Percentiles rank a stretch among this genome's conserved stretches.
phyloP scores from a whole-genome alignment of 2,113 vertebrate genomes.

The Phaethon lepturus region DNA sequence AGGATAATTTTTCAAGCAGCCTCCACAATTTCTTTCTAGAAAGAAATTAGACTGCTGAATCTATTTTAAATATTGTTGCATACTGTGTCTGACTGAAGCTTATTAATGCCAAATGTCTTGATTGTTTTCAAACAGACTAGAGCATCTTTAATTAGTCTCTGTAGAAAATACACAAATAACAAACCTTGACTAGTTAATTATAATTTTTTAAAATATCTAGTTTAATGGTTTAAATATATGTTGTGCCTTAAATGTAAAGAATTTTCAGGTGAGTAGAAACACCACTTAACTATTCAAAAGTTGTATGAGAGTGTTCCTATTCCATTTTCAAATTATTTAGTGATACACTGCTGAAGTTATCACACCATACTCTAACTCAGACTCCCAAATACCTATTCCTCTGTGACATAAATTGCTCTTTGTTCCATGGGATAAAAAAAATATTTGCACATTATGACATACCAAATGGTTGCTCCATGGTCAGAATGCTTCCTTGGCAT shows the following conservation, averaged over 20 bases:
- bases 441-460: background rate
- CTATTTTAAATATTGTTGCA: background rate
- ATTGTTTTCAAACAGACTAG: background rate
- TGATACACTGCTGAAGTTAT: background rate
- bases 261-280: background rate
- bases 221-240: background rate
- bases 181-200: background rate
- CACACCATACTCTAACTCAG: background rate
- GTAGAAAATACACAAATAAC: background rate
- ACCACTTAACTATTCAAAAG: background rate
- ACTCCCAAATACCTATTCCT: background rate
- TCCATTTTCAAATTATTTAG: background rate
- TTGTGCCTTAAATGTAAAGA: background rate
- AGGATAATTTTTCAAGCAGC: background rate
- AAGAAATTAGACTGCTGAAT: background rate
- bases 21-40: background rate
- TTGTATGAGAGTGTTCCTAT: background rate
- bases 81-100: background rate
- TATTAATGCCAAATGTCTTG: background rate
- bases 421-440: background rate
- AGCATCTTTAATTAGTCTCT: background rate
- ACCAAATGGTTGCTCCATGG: background rate
- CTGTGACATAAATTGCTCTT: background rate
- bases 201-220: background rate
- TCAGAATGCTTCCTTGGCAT: background rate